These are phyloP conservation scores for Achlya flavicornis DNA, from an alignment of 2,888 invertebrate species.

Conservation along the genomic window DNA sequence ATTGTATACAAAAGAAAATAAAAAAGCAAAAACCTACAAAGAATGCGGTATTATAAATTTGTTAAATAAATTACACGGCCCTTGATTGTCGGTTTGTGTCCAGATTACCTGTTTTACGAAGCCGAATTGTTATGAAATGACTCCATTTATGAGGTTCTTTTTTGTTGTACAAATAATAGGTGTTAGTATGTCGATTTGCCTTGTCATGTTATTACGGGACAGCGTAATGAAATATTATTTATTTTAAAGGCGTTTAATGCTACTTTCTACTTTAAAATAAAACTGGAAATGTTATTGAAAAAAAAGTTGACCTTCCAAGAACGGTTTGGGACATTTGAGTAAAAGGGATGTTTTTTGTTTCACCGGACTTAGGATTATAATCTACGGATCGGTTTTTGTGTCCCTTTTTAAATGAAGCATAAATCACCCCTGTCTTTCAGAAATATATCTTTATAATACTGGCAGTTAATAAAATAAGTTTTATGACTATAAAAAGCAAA, in stretches of 20 bases:
- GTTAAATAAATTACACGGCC: slow-evolving; percentile 74
- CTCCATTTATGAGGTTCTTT: slow-evolving; percentile 70
- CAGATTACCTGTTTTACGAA: slow-evolving; percentile 77
- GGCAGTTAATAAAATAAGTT: neutral
- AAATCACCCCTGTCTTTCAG: slow-evolving; percentile 15
- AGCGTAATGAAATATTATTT: slow-evolving; percentile 69
- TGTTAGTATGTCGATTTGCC: slow-evolving; percentile 66
- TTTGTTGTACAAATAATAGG: slow-evolving; percentile 73
- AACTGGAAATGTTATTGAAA: slow-evolving; percentile 16
- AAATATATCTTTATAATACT: neutral
- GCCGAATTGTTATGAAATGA: slow-evolving; percentile 74
- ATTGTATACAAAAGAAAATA: slow-evolving; percentile 56
- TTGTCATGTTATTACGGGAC: slow-evolving; percentile 68
- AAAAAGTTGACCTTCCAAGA: slow-evolving; percentile 39
- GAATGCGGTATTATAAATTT: slow-evolving; percentile 76
- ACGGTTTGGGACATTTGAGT: slow-evolving; percentile 32
- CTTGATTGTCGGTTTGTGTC: slow-evolving; percentile 75
- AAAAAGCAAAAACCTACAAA: slow-evolving; percentile 60
- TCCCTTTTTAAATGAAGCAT: slow-evolving; percentile 24
- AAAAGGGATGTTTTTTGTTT: slow-evolving; percentile 36
- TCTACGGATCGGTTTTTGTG: slow-evolving; percentile 26
- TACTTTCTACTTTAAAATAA: slow-evolving; percentile 46
- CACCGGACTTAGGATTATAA: slow-evolving; percentile 31
- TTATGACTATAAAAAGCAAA: neutral
- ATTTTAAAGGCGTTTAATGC: slow-evolving; percentile 50